Conservation (phyloP, 2,888 invertebrate species). For the Ochlodes sylvanus region DNA sequence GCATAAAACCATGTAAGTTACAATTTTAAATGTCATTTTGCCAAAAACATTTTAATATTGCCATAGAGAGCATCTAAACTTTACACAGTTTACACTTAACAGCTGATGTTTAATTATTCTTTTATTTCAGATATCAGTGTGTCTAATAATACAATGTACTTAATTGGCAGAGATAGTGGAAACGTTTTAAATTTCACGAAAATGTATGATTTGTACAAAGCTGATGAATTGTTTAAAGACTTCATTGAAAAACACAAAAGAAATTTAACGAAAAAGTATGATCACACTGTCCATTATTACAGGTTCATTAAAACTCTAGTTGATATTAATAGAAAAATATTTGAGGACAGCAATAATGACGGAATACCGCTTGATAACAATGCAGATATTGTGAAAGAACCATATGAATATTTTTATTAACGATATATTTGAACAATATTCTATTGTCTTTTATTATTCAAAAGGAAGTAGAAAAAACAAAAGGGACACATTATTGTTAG, state of each 20-base stretch:
- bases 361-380: constrained; percentile 45
- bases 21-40: constrained; percentile 3
- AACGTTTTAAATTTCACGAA: constrained; percentile 44
- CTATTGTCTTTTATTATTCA: too few relatives aligned
- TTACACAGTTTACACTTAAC: too few relatives aligned
- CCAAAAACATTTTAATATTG: too few relatives aligned
- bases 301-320: constrained; percentile 64
- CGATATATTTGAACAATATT: neutral
- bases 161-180: constrained; percentile 35
- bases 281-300: constrained; percentile 52
- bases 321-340: constrained; percentile 56
- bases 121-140: constrained; percentile 49
- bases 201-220: constrained; percentile 58
- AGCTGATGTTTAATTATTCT: neutral
- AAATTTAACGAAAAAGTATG: constrained; percentile 46
- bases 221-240: constrained; percentile 53
- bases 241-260: constrained; percentile 49
- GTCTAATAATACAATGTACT: constrained; percentile 44
- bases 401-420: constrained; percentile 55
- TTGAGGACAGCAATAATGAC: constrained; percentile 45
- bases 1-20: constrained; percentile 61
- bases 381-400: constrained; percentile 56
- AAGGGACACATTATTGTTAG: too few relatives aligned
- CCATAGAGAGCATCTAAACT: too few relatives aligned
- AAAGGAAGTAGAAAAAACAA: too few relatives aligned